A percentile compares a stretch with the other conserved stretches of the same genome.
These are phyloP conservation scores for Macrochelys suwanniensis DNA, from an alignment of 2,797 vertebrate species.

Conservation along the genomic window DNA sequence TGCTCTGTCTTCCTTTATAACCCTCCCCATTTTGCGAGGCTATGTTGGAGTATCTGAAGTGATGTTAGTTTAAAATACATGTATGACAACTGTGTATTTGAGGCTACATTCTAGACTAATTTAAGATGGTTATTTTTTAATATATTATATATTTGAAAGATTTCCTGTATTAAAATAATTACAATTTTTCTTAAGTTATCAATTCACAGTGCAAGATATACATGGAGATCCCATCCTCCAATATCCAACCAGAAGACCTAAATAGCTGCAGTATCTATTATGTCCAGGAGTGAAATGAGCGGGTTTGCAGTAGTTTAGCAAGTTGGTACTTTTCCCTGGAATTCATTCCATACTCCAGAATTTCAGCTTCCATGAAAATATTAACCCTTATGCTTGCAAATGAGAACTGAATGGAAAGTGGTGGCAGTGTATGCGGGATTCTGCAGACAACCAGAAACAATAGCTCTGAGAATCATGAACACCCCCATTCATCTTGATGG, in stretches of 20 bases:
- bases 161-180: neutral
- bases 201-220: neutral
- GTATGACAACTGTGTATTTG: neutral
- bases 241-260: neutral
- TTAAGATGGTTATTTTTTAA: neutral
- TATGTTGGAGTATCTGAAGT: too few relatives aligned
- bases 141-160: neutral
- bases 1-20: too few relatives aligned
- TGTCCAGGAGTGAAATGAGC: neutral
- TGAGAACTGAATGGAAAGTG: neutral
- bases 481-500: neutral
- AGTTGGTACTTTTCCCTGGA: neutral
- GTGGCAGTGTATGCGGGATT: neutral
- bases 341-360: neutral
- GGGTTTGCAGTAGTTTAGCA: neutral
- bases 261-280: neutral
- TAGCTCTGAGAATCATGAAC: neutral
- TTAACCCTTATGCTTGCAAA: neutral
- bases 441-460: neutral
- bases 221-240: neutral
- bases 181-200: neutral
- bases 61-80: neutral
- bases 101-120: neutral
- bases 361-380: neutral
- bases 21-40: too few relatives aligned